Evolutionary conservation across 2,797 vertebrate genomes (phyloP), one percentile per base, ranked within the genome.

Genomic region (Premnoplex brunnescens): DNA sequence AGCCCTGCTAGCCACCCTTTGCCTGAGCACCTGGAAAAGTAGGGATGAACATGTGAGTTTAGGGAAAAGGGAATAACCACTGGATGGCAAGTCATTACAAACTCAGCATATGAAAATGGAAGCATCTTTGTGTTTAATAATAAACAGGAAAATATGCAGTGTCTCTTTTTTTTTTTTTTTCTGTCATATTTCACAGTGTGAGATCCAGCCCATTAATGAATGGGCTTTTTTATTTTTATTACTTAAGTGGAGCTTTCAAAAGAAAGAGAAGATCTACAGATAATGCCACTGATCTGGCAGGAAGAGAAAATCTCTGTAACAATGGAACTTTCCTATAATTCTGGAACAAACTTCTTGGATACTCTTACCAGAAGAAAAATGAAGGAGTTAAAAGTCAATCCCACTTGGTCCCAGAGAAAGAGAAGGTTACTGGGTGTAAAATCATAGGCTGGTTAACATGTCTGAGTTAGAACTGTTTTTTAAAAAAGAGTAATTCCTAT

Each of bases 161-260:
- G 6, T 37, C 17, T 37, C 22, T 37, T 17, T 19, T 7, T 39
- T 15, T 59, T 18, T 55, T 73, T 54, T 18, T 55, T 68, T 73
- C 46, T 67, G 63, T 88, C 39, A 27, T 85, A 91, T 91, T 95
- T 97, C 96, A 97, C 96, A 97, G 96, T 95, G 96, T 85, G 94
- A 94, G 94, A 94, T 91, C 64, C 94, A 97, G 94, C 89, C 67
- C 20, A 73, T 66, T 91, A 91, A 80, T 95, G 84, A 91, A 96
- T 63, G 94, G 84, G 22, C 26, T 7, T 62, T 73, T 77, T 58
- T 92, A 64, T 76, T 62, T 92, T 71, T 89, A 14, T 46, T 46
- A 46, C 43, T 4, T 13, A 85, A 93, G 79, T 56, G 91, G 64
- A 78, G 18, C 37, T 91, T 91, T 91, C 37, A 60, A 92, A 89